These are phyloP conservation scores for Allophyes oxyacanthae DNA, from an alignment of 2,888 invertebrate genomes.

Conservation along the genomic window DNA sequence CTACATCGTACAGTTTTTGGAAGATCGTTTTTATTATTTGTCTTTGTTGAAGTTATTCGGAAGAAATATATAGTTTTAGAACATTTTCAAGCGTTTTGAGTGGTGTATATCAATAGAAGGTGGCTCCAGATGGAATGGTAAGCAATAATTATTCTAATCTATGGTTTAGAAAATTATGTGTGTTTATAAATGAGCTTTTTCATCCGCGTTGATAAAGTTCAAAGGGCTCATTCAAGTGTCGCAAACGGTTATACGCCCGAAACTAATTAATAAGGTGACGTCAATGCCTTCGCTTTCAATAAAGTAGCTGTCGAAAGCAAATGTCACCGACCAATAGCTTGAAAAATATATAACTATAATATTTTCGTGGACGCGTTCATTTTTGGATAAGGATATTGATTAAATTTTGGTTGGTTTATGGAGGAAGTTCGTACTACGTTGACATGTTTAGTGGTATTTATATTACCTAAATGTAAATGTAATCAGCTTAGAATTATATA, in stretches of 20 bases:
- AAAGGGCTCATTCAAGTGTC: not conserved
- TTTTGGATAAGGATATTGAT: too few species aligned
- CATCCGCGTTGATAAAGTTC: not conserved
- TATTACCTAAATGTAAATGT: not conserved
- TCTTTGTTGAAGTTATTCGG: not conserved
- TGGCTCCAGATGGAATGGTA: too few species aligned
- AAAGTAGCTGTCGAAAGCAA: not conserved
- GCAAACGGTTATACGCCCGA: not conserved
- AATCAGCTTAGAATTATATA: conserved; percentile 1
- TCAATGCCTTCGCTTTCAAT: not conserved
- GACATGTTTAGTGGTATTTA: too few species aligned
- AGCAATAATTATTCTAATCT: too few species aligned
- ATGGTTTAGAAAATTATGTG: too few species aligned
- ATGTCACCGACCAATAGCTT: not conserved
- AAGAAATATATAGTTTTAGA: not conserved
- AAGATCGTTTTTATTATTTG: not conserved
- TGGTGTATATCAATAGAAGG: too few species aligned
- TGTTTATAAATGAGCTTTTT: too few species aligned
- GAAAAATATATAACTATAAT: not conserved
- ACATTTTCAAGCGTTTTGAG: not conserved
- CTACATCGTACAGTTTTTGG: conserved; percentile 71
- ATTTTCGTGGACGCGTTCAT: not conserved
- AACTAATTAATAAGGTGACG: not conserved
- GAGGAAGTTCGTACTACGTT: too few species aligned
- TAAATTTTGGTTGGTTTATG: too few species aligned